Base-by-base conservation (phyloP, 1,140 invertebrate species). In the Anoplolepis gracilipes region DNA sequence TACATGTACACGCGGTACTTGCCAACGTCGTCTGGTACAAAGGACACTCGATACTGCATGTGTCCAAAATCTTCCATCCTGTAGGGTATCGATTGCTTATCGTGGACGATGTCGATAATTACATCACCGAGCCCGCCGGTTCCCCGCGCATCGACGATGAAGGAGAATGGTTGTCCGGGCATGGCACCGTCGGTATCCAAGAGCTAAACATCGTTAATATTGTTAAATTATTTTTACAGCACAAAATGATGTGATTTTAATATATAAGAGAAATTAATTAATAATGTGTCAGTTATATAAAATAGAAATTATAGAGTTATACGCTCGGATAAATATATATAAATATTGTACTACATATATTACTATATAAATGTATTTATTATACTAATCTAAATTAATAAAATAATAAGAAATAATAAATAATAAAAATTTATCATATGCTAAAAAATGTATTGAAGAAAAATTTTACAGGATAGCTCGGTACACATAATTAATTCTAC, bases 1-100 rank as follows among this genome's bases (percentile, higher is more conserved):
- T 98, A 99, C 19, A 99, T 97, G 92, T 99, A 98, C 46, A 99
- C 96, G 70, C 97, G 96, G 94, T 99, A 99, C 94, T 98, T 98
- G 61, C 99, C 99, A 62, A 97, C 96, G 61, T 98, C 97, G 76
- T 97, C 96, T 0, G 99, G 99, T 87, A 98, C 97, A 91, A 99
- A 99, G 11, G 98, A 97, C 2, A 99, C 97, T 25, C 97, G 96
- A 90, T 99, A 99, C 76, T 97, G 96, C 73, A 97, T 97, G 62
- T 96, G 96, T 11, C 97, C 97, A 57, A 98, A 96, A 92, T 98
- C 97, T 88, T 98, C 97, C 6, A 99, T 96, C 3, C 97, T 96
- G 89, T 98, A 97, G 75, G 98, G 97, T 49, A 99, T 95, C 13
- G 97, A 97, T 85, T 96, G 96, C 92, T 97, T 97, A 86, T 98